Percentiles rank a stretch among this genome's conserved stretches.
Conservation (phyloP, 2,113 vertebrate species). For the Terrapene triunguis region DNA sequence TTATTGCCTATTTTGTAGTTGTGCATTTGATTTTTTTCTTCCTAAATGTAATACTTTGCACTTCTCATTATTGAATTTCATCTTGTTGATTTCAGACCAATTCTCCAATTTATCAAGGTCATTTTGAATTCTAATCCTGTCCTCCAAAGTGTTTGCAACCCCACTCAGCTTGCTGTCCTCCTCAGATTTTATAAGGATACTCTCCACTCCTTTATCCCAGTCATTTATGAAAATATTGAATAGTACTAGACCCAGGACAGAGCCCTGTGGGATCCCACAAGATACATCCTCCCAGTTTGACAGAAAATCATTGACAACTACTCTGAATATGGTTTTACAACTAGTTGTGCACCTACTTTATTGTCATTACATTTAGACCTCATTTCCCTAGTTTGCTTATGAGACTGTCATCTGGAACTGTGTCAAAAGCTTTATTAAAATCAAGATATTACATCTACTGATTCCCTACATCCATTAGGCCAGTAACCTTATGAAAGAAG, state of each 20-base stretch:
- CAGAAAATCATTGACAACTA: background rate
- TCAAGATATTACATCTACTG: background rate
- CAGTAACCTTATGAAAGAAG: background rate
- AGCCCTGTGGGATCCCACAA: background rate
- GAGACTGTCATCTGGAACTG: background rate
- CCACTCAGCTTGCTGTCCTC: background rate
- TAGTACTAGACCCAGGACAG: background rate
- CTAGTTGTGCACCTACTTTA: background rate
- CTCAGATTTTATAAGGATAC: background rate
- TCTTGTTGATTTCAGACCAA: background rate
- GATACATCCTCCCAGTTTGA: background rate
- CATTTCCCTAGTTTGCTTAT: background rate
- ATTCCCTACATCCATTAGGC: background rate
- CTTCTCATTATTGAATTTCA: background rate
- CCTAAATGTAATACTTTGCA: background rate
- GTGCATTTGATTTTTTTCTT: background rate
- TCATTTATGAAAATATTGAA: background rate
- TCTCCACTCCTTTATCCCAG: background rate
- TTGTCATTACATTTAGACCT: background rate
- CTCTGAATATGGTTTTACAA: background rate
- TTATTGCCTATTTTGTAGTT: background rate
- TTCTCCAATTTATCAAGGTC: background rate
- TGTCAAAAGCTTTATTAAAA: background rate
- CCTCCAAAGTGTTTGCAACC: background rate
- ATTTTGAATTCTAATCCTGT: background rate